These are phyloP conservation scores for Parapristionchus giblindavisi DNA, from an alignment of 2,888 invertebrate species.

Conservation along the genomic window DNA sequence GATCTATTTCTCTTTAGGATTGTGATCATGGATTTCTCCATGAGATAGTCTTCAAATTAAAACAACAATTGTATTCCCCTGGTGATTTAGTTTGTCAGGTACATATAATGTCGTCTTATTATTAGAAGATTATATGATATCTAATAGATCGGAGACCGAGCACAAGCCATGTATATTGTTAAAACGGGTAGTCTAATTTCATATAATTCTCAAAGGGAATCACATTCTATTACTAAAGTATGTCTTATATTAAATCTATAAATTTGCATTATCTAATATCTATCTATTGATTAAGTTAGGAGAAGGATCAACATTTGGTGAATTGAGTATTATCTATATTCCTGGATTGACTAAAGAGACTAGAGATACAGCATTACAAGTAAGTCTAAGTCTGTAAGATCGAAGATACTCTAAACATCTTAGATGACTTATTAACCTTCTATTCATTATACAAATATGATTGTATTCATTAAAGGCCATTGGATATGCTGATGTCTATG, in stretches of 20 bases:
- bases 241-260: neutral
- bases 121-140: neutral
- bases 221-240: neutral
- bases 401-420: neutral
- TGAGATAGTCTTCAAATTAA: conserved; percentile 61
- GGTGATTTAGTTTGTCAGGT: conserved; percentile 60
- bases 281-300: conserved; percentile 22
- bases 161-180: conserved; percentile 63
- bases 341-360: conserved; percentile 5
- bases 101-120: neutral
- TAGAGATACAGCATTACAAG: neutral
- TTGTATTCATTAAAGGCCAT: conserved; percentile 48
- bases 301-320: conserved; percentile 62
- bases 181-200: conserved; percentile 56
- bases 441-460: conserved; percentile 24
- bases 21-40: conserved; percentile 60
- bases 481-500: conserved; percentile 66
- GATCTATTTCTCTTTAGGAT: conserved; percentile 40
- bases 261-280: neutral
- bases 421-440: neutral
- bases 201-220: conserved; percentile 48
- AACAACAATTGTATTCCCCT: conserved; percentile 64
- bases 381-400: neutral
- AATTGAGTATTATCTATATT: conserved; percentile 56
- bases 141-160: conserved; percentile 17